phyloP scores from a whole-genome alignment of 2,888 invertebrate species.

The Pantelozetes paolii region DNA sequence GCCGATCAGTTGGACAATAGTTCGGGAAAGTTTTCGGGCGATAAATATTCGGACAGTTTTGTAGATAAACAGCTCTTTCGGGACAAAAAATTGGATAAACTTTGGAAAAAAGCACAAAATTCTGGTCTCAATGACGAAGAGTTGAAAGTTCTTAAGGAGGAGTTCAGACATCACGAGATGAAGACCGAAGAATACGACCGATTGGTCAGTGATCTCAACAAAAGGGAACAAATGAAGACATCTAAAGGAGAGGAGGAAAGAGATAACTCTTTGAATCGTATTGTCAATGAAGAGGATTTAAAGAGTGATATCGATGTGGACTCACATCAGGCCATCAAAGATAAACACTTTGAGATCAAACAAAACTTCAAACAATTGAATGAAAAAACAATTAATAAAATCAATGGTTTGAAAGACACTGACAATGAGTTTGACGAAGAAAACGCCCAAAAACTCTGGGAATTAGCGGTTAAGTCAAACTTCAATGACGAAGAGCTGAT shows the following conservation, averaged over 20 bases:
- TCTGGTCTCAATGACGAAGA: slow-evolving; percentile 71
- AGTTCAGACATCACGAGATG: slow-evolving; percentile 85
- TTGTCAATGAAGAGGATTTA: slow-evolving; percentile 43
- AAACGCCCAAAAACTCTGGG: slow-evolving; percentile 84
- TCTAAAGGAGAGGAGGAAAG: background rate
- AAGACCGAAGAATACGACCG: slow-evolving; percentile 85
- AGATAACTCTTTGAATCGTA: slow-evolving; percentile 44
- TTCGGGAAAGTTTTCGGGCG: slow-evolving; percentile 55
- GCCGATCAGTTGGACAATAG: slow-evolving; percentile 50
- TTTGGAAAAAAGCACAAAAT: slow-evolving; percentile 83
- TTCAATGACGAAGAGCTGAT: slow-evolving; percentile 75
- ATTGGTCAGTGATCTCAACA: slow-evolving; percentile 67
- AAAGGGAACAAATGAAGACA: slow-evolving; percentile 51
- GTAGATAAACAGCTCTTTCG: slow-evolving; percentile 68
- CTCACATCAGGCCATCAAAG: slow-evolving; percentile 45
- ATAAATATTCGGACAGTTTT: slow-evolving; percentile 58
- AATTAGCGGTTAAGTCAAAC: slow-evolving; percentile 69
- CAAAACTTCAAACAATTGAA: slow-evolving; percentile 58
- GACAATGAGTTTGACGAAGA: slow-evolving; percentile 78
- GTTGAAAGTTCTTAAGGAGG: slow-evolving; percentile 73
- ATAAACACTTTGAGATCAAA: slow-evolving; percentile 67
- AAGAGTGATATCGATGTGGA: background rate
- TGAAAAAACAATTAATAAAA: slow-evolving; percentile 10
- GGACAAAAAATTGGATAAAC: slow-evolving; percentile 79
- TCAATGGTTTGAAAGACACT: background rate